These are phyloP conservation scores for Phataginus tetradactyla DNA, from an alignment of 2,797 vertebrate species.

Conservation along the genomic window DNA sequence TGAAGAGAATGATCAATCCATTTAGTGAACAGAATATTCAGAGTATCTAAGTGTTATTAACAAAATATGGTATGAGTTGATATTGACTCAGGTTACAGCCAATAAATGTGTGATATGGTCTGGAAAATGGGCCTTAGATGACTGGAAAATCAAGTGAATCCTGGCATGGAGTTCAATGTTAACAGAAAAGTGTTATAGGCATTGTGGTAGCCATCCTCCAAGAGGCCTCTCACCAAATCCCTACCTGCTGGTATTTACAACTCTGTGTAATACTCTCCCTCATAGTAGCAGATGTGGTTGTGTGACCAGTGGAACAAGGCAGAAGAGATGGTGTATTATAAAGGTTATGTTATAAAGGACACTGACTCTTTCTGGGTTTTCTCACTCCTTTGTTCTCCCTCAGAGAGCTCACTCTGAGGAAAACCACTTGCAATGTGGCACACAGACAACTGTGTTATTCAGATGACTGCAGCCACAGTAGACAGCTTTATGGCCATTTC, in stretches of 20 bases:
- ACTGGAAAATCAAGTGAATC: not conserved
- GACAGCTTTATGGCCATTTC: not conserved
- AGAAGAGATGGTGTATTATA: not conserved
- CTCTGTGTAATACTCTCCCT: not conserved
- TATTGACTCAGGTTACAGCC: not conserved
- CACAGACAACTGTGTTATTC: not conserved
- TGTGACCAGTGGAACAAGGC: not conserved
- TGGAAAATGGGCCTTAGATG: not conserved
- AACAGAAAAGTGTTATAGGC: not conserved
- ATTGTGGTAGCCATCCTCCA: not conserved
- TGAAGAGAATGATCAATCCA: not conserved
- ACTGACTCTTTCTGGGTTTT: not conserved
- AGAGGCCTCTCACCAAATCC: too few relatives aligned
- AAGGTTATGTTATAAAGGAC: not conserved
- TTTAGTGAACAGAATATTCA: not conserved
- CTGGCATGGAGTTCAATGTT: not conserved
- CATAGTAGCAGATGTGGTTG: not conserved
- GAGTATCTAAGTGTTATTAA: not conserved
- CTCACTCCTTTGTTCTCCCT: not conserved
- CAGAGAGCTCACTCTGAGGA: not conserved
- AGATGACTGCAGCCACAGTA: not conserved
- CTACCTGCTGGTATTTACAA: not conserved
- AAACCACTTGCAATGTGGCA: not conserved
- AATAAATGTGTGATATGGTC: not conserved
- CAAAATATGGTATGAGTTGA: not conserved